phyloP scores from a whole-genome alignment of 53 echinoderm and acorn worm genomes.

The Echinometra lucunter region DNA sequence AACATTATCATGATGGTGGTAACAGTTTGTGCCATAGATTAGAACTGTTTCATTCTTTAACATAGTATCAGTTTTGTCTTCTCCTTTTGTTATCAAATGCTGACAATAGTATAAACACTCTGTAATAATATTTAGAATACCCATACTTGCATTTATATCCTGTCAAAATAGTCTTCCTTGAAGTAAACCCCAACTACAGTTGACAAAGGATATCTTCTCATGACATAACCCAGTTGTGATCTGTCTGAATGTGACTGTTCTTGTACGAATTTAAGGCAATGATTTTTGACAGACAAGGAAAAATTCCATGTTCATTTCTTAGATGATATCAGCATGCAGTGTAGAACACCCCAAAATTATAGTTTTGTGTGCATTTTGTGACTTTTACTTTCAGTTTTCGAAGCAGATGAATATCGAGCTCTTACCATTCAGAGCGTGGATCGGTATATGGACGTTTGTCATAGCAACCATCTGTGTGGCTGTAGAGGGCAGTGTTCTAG shows the following conservation, averaged over 20 bases:
- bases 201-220: not conserved
- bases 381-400: slow-evolving; percentile 69
- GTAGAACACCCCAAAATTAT: not conserved
- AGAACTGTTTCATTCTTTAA: too few species aligned
- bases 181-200: not conserved
- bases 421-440: slow-evolving; percentile 72
- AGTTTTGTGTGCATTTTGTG: not conserved
- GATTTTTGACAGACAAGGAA: not conserved
- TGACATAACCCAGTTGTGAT: not conserved
- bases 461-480: slow-evolving; percentile 72
- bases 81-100: too few species aligned
- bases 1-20: too few species aligned
- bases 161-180: not conserved
- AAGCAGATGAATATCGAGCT: slow-evolving; percentile 66
- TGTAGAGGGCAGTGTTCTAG: slow-evolving; percentile 72
- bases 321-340: not conserved
- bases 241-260: not conserved
- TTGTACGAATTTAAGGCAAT: not conserved
- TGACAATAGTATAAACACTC: too few species aligned
- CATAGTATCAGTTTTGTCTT: too few species aligned
- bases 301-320: not conserved
- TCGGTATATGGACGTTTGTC: slow-evolving; percentile 72
- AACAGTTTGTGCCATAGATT: too few species aligned
- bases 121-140: not conserved
- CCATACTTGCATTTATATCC: not conserved